Percentiles rank a stretch among this genome's conserved stretches.
phyloP scores from a whole-genome alignment of 2,888 invertebrate genomes.

The Phrixothrix hirtus region DNA sequence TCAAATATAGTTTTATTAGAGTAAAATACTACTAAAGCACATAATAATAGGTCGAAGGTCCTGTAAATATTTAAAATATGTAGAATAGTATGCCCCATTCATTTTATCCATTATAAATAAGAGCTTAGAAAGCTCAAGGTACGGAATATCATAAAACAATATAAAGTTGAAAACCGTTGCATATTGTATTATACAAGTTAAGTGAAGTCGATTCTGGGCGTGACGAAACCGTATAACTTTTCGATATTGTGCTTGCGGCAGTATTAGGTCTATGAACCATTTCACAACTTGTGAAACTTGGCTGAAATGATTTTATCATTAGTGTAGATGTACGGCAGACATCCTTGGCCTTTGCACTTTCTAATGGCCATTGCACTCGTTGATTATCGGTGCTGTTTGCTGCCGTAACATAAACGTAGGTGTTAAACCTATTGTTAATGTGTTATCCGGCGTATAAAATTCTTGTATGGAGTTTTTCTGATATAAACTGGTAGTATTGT shows the following conservation, averaged over 20 bases:
- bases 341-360: constrained; percentile 50
- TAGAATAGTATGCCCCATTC: too few relatives aligned
- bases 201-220: constrained; percentile 30
- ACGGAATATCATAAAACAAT: constrained; percentile 18
- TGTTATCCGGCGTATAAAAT: constrained; percentile 6
- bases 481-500: too few relatives aligned
- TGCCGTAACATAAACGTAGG: constrained; percentile 23
- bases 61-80: too few relatives aligned
- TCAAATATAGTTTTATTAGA: too few relatives aligned
- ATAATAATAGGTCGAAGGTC: too few relatives aligned
- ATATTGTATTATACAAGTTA: constrained; percentile 27
- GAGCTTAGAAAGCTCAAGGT: neutral
- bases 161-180: constrained; percentile 28
- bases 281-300: constrained; percentile 34
- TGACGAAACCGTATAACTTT: constrained; percentile 35
- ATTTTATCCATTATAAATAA: neutral
- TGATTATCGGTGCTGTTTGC: constrained; percentile 28
- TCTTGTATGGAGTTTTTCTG: too few relatives aligned
- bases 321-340: constrained; percentile 26
- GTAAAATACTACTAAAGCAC: too few relatives aligned
- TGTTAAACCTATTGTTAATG: constrained; percentile 24
- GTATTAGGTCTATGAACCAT: constrained; percentile 29
- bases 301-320: constrained; percentile 27
- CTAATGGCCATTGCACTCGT: constrained; percentile 47
- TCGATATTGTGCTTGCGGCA: constrained; percentile 31